Conservation (phyloP, 2,113 vertebrate genomes). For the Rhadina sibilatrix region DNA sequence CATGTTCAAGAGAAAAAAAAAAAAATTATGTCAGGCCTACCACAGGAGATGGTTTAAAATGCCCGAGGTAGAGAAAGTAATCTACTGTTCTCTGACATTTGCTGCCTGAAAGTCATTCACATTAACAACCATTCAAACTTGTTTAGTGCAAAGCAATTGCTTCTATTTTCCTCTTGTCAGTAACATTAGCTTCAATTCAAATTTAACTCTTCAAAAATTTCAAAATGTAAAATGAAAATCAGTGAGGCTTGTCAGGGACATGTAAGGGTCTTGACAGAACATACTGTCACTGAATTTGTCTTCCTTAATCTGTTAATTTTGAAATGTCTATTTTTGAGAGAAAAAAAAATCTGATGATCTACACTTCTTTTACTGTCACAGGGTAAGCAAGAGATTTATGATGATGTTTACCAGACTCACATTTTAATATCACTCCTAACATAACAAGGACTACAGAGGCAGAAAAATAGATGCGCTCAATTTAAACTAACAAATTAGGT, state of each 20-base stretch:
- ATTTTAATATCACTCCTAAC: constrained; percentile 14
- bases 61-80: constrained; percentile 80
- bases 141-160: constrained; percentile 76
- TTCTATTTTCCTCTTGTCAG: constrained; percentile 71
- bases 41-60: constrained; percentile 73
- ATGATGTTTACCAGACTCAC: neutral
- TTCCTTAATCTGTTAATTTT: constrained; percentile 57
- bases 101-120: constrained; percentile 76
- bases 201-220: constrained; percentile 67
- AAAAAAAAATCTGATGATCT: neutral
- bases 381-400: neutral
- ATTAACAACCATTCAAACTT: constrained; percentile 78
- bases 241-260: constrained; percentile 28
- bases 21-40: constrained; percentile 63
- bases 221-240: constrained; percentile 52
- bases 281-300: constrained; percentile 13
- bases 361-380: neutral
- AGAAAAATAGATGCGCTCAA: constrained; percentile 39
- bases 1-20: constrained; percentile 44
- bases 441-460: neutral
- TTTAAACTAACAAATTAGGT: constrained; percentile 53
- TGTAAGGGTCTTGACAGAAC: constrained; percentile 14
- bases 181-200: constrained; percentile 71
- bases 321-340: constrained; percentile 36
- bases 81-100: constrained; percentile 77